Evolutionary conservation across 2,888 invertebrate genomes (phyloP).

Genomic region (Phlogophora meticulosa): DNA sequence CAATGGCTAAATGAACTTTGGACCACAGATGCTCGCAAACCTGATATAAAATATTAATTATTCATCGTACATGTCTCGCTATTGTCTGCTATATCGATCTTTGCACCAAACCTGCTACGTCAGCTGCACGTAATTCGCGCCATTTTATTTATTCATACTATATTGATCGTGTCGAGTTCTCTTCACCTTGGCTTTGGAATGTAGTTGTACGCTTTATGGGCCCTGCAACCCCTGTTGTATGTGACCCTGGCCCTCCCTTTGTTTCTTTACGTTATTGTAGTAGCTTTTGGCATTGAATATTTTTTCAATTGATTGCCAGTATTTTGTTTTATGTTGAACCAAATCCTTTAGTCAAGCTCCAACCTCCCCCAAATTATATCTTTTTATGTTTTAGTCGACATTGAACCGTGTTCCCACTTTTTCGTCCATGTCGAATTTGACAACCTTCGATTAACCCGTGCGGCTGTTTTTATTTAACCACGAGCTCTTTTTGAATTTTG

Average conservation of each 20-base stretch:
- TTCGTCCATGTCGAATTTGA: too few species aligned
- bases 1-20: not conserved
- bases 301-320: too few species aligned
- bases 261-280: not conserved
- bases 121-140: conserved; percentile 34
- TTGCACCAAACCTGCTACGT: conserved; percentile 29
- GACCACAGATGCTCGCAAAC: not conserved
- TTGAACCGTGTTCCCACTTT: too few species aligned
- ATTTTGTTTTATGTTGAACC: too few species aligned
- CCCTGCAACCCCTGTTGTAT: not conserved
- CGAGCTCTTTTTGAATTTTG: too few species aligned
- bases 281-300: not conserved
- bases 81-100: conserved; percentile 38
- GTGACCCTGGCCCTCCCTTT: not conserved
- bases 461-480: too few species aligned
- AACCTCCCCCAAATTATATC: too few species aligned
- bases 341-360: too few species aligned
- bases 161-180: conserved; percentile 20
- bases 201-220: conserved; percentile 20
- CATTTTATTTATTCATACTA: conserved; percentile 32
- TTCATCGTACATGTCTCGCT: conserved; percentile 35
- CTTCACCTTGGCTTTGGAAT: conserved; percentile 32
- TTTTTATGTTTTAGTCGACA: too few species aligned
- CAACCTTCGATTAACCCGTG: too few species aligned
- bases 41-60: conserved; percentile 27